Conservation (phyloP, 2,888 invertebrate species). For the Pomacea canaliculata region DNA sequence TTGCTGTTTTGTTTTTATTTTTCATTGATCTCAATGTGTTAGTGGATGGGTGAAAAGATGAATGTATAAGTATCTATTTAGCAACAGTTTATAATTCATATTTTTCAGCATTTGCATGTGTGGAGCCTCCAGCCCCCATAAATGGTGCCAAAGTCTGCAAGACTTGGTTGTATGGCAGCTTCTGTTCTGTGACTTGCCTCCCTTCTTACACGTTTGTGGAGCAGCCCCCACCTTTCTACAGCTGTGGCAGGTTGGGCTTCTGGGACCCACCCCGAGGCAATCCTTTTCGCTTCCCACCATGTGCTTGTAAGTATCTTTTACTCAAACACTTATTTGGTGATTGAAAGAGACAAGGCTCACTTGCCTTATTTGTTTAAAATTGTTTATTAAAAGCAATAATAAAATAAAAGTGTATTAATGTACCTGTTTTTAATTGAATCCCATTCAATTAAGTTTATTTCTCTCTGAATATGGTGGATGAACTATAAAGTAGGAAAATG, state of each 20-base stretch:
- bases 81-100: too few relatives aligned
- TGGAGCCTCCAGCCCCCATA: slow-evolving; percentile 45
- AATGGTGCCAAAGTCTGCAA: slow-evolving; percentile 46
- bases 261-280: slow-evolving; percentile 76
- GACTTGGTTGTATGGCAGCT: slow-evolving; percentile 41
- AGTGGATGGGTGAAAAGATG: too few relatives aligned
- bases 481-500: too few relatives aligned
- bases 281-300: slow-evolving; percentile 53
- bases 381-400: too few relatives aligned
- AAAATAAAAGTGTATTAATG: too few relatives aligned
- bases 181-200: slow-evolving; percentile 62
- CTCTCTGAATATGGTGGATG: too few relatives aligned
- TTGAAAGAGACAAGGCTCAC: not conserved
- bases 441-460: too few relatives aligned
- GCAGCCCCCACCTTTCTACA: slow-evolving; percentile 94
- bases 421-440: too few relatives aligned
- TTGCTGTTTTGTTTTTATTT: too few relatives aligned
- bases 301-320: slow-evolving; percentile 44
- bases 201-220: slow-evolving; percentile 80
- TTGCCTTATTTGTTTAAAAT: too few relatives aligned
- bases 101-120: slow-evolving; percentile 49
- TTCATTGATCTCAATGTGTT: too few relatives aligned
- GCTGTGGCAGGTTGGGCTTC: slow-evolving; percentile 97
- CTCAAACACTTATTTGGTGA: not conserved
- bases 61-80: too few relatives aligned